These are phyloP conservation scores for Podargus strigoides DNA, from an alignment of 2,797 vertebrate genomes.

Conservation along the genomic window DNA sequence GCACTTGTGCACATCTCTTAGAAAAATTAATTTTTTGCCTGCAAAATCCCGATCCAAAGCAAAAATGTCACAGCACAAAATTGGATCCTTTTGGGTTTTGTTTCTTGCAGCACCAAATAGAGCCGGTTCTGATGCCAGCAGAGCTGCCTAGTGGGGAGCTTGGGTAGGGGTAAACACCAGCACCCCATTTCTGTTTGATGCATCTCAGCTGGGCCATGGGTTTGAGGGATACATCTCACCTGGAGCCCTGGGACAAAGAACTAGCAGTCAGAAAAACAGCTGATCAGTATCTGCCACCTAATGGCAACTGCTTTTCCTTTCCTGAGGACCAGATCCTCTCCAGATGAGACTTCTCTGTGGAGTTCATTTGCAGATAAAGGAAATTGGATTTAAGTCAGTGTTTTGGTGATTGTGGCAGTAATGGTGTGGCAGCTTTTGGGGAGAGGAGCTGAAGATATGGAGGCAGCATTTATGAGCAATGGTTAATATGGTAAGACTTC, in stretches of 20 bases:
- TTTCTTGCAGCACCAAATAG: neutral
- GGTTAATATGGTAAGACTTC: neutral
- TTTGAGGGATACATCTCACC: neutral
- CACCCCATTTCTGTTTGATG: neutral
- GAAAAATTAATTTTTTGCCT: neutral
- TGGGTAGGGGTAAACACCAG: neutral
- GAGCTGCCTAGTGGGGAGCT: neutral
- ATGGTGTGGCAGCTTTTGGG: rapidly evolving
- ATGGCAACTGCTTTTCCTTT: neutral
- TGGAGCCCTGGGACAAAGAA: neutral
- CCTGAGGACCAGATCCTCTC: neutral
- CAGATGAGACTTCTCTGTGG: neutral
- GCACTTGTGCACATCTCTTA: neutral
- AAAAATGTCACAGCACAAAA: neutral
- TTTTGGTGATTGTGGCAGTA: rapidly evolving
- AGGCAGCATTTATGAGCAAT: rapidly evolving
- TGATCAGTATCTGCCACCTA: constrained; percentile 11
- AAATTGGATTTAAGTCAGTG: neutral
- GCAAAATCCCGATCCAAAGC: neutral
- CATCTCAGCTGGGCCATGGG: neutral
- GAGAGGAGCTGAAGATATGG: rapidly evolving
- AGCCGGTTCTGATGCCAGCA: neutral
- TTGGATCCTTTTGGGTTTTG: neutral
- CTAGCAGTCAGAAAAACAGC: neutral
- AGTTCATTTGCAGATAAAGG: neutral